These are phyloP conservation scores for Amblyopsis hoosieri DNA, from an alignment of 2,797 vertebrate genomes.

Conservation along the genomic window DNA sequence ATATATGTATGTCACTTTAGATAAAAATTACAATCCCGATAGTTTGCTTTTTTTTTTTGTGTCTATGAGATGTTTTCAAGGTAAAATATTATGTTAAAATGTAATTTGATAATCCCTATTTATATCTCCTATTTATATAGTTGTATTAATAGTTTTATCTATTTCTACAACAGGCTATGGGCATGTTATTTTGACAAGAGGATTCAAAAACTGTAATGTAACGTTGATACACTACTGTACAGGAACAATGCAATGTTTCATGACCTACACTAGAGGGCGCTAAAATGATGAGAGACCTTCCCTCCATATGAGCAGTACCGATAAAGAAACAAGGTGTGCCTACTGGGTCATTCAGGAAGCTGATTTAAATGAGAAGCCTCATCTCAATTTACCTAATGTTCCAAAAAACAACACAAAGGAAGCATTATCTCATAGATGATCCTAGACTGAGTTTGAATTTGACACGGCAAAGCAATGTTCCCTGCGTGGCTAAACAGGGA, in stretches of 20 bases:
- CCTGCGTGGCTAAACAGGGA: slow-evolving; percentile 13
- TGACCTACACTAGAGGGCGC: slow-evolving; percentile 52
- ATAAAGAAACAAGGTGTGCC: slow-evolving; percentile 37
- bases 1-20: no score
- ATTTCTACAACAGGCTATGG: no score
- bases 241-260: slow-evolving; percentile 25
- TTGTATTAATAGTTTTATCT: no score
- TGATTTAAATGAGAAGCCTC: slow-evolving; percentile 57
- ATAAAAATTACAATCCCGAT: no score
- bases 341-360: slow-evolving; percentile 47
- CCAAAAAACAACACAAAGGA: slow-evolving; percentile 39
- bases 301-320: not conserved
- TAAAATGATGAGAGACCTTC: slow-evolving; percentile 35
- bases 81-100: no score
- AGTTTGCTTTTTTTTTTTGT: no score
- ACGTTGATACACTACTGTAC: no score
- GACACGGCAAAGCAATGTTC: slow-evolving; percentile 27
- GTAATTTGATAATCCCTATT: no score
- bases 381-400: slow-evolving; percentile 62
- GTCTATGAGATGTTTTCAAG: no score
- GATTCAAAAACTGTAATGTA: no score
- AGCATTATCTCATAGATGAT: slow-evolving; percentile 56
- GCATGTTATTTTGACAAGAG: no score
- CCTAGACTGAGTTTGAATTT: slow-evolving; percentile 42
- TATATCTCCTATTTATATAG: no score